A percentile compares a stretch with the other conserved stretches of the same genome.
These are phyloP conservation scores for Marisa cornuarietis DNA, from an alignment of 1,140 invertebrate species.

Conservation along the genomic window DNA sequence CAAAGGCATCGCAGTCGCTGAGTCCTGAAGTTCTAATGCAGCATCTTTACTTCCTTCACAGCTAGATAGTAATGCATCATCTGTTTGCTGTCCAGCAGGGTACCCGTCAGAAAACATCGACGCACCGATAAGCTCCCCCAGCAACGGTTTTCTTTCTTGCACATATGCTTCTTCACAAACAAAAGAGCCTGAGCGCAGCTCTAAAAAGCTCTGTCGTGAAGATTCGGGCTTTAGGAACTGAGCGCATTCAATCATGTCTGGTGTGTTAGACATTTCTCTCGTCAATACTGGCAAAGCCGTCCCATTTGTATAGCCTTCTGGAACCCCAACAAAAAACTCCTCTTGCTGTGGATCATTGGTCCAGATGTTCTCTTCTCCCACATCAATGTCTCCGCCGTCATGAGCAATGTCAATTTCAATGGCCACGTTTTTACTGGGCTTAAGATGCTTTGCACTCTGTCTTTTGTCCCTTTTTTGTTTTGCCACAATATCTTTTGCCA, in stretches of 20 bases:
- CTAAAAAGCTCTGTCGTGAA: no score
- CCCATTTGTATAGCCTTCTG: no score
- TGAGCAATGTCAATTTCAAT: constrained; percentile 24
- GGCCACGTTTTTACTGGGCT: constrained; percentile 7
- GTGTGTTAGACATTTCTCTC: no score
- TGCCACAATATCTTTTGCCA: constrained; percentile 11
- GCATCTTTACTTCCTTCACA: background rate
- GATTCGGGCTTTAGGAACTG: no score
- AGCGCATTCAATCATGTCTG: no score
- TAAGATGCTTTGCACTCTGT: constrained; percentile 4
- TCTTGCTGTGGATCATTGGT: no score
- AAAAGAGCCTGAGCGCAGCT: constrained; percentile 3
- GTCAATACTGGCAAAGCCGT: no score
- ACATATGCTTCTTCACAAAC: constrained; percentile 13
- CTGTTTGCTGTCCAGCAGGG: background rate
- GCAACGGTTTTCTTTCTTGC: constrained; percentile 15
- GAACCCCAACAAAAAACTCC: no score
- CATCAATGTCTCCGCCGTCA: background rate
- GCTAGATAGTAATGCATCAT: background rate
- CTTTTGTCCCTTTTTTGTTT: background rate
- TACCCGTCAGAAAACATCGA: background rate
- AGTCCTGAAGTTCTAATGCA: background rate
- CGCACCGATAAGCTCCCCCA: background rate
- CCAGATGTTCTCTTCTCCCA: constrained; percentile 1
- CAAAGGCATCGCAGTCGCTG: no score